A percentile compares a stretch with the other conserved stretches of the same genome.
phyloP scores from a whole-genome alignment of 2,888 invertebrate genomes.

The Spatulosminthurus flaviceps region DNA sequence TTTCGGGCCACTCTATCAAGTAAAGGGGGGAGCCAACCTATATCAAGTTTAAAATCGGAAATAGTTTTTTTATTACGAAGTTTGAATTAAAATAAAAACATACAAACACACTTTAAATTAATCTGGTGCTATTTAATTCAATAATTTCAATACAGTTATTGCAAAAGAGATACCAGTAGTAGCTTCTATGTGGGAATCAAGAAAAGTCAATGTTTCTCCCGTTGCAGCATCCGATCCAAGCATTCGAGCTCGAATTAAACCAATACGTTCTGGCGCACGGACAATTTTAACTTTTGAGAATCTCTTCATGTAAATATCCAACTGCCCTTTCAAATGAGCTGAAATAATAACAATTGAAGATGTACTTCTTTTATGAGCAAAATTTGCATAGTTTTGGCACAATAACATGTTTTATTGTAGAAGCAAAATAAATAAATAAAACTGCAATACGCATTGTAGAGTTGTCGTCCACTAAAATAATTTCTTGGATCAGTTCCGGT shows the following conservation, averaged over 20 bases:
- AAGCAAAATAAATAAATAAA: constrained; percentile 65
- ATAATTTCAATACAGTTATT: too few relatives aligned
- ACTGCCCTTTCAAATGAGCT: constrained; percentile 70
- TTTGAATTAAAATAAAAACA: constrained; percentile 93
- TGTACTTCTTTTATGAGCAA: too few relatives aligned
- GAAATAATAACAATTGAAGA: background rate
- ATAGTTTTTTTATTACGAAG: background rate
- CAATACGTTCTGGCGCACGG: constrained; percentile 89
- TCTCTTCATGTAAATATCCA: constrained; percentile 87
- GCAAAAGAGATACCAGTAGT: constrained; percentile 41
- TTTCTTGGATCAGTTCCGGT: constrained; percentile 85
- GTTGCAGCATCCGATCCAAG: constrained; percentile 86
- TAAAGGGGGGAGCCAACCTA: constrained; percentile 70
- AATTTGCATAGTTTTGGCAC: too few relatives aligned
- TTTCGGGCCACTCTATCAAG: constrained; percentile 67
- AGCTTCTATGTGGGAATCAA: constrained; percentile 96
- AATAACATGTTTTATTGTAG: too few relatives aligned
- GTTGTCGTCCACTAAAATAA: constrained; percentile 96
- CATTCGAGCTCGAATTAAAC: constrained; percentile 92
- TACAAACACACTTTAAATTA: constrained; percentile 96
- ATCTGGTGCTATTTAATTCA: constrained; percentile 74
- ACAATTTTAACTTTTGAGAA: constrained; percentile 94
- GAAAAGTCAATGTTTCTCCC: constrained; percentile 90
- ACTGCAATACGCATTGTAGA: constrained; percentile 86
- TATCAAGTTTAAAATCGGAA: background rate